Conservation (phyloP, 2,113 vertebrate species). For the Actenoides lindsayi region DNA sequence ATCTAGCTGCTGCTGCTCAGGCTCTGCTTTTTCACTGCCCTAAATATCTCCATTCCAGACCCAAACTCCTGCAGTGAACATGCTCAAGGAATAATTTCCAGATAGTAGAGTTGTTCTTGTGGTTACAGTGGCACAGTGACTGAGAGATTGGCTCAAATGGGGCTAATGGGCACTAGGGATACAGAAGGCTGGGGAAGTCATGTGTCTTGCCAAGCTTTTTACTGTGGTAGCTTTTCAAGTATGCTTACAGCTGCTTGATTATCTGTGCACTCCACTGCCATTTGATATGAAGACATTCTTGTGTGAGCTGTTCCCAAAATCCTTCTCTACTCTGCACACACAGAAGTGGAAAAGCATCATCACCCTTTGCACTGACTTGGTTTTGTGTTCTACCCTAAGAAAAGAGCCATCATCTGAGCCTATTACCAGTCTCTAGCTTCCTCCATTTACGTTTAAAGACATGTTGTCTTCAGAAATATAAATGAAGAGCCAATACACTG, state of each 20-base stretch:
- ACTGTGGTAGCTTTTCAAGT: not conserved
- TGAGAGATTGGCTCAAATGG: not conserved
- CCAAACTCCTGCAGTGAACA: not conserved
- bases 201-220: not conserved
- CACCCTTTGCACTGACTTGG: not conserved
- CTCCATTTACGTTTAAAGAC: not conserved
- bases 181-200: not conserved
- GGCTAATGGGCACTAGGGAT: not conserved
- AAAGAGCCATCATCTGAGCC: not conserved
- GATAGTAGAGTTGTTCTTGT: not conserved
- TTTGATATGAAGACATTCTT: not conserved
- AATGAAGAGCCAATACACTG: not conserved
- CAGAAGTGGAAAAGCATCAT: not conserved
- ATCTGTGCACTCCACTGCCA: not conserved
- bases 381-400: not conserved
- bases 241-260: not conserved
- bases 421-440: not conserved
- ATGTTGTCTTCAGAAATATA: not conserved
- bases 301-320: not conserved
- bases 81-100: not conserved
- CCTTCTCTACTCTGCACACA: not conserved
- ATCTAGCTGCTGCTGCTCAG: not conserved
- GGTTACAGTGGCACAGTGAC: not conserved
- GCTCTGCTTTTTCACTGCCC: not conserved
- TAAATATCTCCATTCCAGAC: not conserved